Evolutionary conservation across 2,888 invertebrate species (phyloP).

Genomic region (Amphimallon solstitiale): DNA sequence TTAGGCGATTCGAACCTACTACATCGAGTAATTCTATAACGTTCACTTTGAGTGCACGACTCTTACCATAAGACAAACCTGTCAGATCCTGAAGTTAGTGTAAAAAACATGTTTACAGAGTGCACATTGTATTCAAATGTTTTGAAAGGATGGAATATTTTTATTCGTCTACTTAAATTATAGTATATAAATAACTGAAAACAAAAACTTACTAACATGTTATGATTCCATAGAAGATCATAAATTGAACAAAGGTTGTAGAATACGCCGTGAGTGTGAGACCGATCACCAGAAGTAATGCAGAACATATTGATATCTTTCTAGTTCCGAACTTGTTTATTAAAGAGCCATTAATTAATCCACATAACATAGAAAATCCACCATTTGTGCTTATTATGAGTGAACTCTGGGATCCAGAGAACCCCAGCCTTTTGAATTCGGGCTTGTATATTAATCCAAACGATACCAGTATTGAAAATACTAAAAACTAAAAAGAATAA

Average conservation of each 20-base stretch:
- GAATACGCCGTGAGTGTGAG: constrained; percentile 67
- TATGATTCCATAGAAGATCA: constrained; percentile 71
- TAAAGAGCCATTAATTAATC: constrained; percentile 70
- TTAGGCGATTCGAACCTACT: no score
- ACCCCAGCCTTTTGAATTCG: constrained; percentile 65
- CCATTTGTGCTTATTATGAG: constrained; percentile 71
- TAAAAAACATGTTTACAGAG: no score
- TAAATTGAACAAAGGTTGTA: constrained; percentile 66
- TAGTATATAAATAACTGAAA: background rate
- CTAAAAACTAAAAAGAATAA: constrained; percentile 58
- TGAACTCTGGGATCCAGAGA: constrained; percentile 68
- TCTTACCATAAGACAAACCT: no score
- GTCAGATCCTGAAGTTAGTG: no score
- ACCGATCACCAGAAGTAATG: constrained; percentile 65
- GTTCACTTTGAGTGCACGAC: no score
- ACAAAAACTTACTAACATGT: constrained; percentile 62
- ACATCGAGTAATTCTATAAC: no score
- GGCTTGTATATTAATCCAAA: constrained; percentile 72
- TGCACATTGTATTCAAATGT: no score
- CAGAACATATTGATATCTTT: constrained; percentile 68
- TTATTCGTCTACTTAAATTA: no score
- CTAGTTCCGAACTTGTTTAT: constrained; percentile 69
- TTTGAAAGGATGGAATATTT: no score
- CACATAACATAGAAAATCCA: constrained; percentile 71
- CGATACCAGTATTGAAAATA: constrained; percentile 69